Conservation (phyloP, 2,113 vertebrate genomes). For the Protomyctophum bolini region DNA sequence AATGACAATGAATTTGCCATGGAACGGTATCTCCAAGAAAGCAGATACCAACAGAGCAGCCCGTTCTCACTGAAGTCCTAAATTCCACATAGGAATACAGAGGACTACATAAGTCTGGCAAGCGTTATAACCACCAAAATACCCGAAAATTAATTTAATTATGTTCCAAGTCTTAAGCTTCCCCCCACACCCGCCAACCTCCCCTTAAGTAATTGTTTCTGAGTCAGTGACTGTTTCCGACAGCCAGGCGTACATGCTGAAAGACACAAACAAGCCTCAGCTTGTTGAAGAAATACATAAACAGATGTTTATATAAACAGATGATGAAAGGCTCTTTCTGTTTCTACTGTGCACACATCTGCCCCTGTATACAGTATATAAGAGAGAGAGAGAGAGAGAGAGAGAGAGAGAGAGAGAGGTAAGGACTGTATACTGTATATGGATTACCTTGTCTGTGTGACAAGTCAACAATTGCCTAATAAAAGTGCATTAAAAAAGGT, state of each 20-base stretch:
- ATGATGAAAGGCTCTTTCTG: slow-evolving; percentile 51
- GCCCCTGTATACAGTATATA: no score
- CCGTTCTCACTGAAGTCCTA: slow-evolving; percentile 38
- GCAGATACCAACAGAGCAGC: slow-evolving; percentile 26
- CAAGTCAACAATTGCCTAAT: no score
- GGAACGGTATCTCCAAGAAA: slow-evolving; percentile 28
- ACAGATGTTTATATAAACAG: no score
- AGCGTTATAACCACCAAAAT: slow-evolving; percentile 78
- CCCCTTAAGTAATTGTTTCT: slow-evolving; percentile 75
- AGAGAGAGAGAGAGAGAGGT: no score
- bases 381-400: no score
- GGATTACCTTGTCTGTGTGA: no score
- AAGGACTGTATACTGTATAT: no score
- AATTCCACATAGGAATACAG: slow-evolving; percentile 37
- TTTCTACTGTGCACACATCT: slow-evolving; percentile 25
- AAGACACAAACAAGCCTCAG: slow-evolving; percentile 73
- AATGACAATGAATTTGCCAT: slow-evolving; percentile 37
- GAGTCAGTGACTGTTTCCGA: slow-evolving; percentile 74
- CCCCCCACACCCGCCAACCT: slow-evolving; percentile 2
- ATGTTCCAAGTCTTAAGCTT: slow-evolving; percentile 77
- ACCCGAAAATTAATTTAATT: slow-evolving; percentile 80
- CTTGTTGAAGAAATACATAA: slow-evolving; percentile 53
- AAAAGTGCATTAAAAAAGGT: no score
- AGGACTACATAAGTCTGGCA: slow-evolving; percentile 49
- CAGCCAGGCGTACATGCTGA: slow-evolving; percentile 62